These are phyloP conservation scores for Zaprionus inermis DNA, from an alignment of 1,140 invertebrate species.

Conservation along the genomic window DNA sequence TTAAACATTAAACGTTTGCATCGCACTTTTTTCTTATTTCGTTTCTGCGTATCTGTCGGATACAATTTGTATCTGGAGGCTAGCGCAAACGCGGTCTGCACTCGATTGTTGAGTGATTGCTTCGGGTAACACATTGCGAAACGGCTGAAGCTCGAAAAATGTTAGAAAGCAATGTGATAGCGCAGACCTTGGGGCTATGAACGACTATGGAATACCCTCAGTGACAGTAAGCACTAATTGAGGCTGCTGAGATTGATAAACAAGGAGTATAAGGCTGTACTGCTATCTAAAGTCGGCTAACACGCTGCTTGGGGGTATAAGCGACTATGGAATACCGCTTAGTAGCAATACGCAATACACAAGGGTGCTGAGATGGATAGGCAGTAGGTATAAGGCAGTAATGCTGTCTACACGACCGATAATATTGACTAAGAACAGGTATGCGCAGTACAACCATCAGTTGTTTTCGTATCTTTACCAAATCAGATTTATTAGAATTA, in stretches of 20 bases:
- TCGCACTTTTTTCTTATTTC: conserved; percentile 42
- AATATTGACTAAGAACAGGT: too few species aligned
- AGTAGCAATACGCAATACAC: too few species aligned
- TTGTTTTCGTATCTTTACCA: too few species aligned
- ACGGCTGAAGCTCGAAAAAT: background rate
- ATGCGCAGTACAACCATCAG: too few species aligned
- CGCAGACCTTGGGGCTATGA: background rate
- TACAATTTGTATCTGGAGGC: conserved; percentile 41
- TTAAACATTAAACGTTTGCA: conserved; percentile 67
- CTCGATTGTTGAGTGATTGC: conserved; percentile 55
- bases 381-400: too few species aligned
- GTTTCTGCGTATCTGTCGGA: conserved; percentile 53
- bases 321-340: background rate
- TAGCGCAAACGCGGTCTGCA: conserved; percentile 34
- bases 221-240: too few species aligned
- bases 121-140: conserved; percentile 18
- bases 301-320: background rate
- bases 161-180: background rate
- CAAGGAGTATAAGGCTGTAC: too few species aligned
- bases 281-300: too few species aligned
- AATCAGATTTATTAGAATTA: too few species aligned
- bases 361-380: background rate
- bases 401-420: too few species aligned
- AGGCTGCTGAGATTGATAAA: background rate
- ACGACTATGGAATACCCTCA: background rate